Base-by-base conservation (phyloP, 2,888 invertebrate species). In the Drosophila pseudotakahashii region DNA sequence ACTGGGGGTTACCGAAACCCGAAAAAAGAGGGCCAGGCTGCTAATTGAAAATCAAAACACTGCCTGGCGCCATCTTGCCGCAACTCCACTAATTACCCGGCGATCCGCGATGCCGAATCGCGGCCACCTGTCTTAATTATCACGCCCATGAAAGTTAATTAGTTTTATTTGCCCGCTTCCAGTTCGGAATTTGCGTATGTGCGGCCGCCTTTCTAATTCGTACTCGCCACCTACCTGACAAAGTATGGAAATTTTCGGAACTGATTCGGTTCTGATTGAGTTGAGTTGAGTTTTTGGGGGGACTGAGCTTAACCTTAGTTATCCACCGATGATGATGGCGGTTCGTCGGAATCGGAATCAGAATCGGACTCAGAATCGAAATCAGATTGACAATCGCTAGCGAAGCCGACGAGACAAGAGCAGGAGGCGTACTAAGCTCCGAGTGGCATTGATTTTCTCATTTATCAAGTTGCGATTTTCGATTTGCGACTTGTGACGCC, bases 401-500 rank as follows among this genome's bases (percentile, higher is more conserved):
- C 30, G 67, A 68, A 48, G 57, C 67, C 67, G 42, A 42, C 72
- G 26, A 51, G 78, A 68, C 81, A 63, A 87, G 74, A 75, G 81
- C 88, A 66, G 73, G 79, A 81, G 62, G 66, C 71, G 75, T 84
- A 85, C 89, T 85, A 85, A 85, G 75, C 81, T 71, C 61, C 34
- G 66, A 73, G 66, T 76, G 63, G 63, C 74, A 74, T 72, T 72
- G 89, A 68, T 86, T 79, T 88, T 79, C 83, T 79, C 84, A 85
- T 85, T 83, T 85, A 85, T 85, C 87, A 86, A 73, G 51, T 71
- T 73, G 52, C 36, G 36, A 64, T 64, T 72, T 51, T 19, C 39
- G 55, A 64, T 64, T 72, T 51, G 42, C 39, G 55, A 16, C 54
- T 48, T 16, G 73, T 88, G 88, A 83, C 86, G 88, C 77, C 86